These are phyloP conservation scores for Corvus hawaiiensis DNA, from an alignment of 2,113 vertebrate species.

Conservation along the genomic window DNA sequence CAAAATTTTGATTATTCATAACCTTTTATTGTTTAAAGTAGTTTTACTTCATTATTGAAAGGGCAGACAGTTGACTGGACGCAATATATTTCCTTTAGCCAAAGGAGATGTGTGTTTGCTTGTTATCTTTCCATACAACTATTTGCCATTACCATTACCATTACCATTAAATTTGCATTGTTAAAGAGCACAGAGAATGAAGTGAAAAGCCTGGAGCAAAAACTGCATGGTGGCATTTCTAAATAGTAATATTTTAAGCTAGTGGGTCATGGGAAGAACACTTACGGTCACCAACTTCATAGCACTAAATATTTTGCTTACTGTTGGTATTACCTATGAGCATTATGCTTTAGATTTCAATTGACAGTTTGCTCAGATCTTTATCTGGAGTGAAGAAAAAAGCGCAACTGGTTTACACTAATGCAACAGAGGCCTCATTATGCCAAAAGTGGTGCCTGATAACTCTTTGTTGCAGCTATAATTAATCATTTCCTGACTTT, in stretches of 20 bases:
- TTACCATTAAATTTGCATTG: background rate
- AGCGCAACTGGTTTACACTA: background rate
- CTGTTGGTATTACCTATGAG: background rate
- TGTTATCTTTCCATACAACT: background rate
- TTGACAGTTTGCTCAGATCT: background rate
- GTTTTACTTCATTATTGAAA: background rate
- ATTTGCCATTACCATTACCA: background rate
- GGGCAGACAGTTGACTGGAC: background rate
- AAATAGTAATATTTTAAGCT: background rate
- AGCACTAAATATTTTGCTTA: background rate
- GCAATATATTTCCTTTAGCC: background rate
- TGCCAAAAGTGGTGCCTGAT: background rate
- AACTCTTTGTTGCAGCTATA: background rate
- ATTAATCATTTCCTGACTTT: background rate
- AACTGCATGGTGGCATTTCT: background rate
- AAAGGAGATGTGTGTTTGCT: background rate
- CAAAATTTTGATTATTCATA: conserved; percentile 38
- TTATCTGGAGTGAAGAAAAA: background rate
- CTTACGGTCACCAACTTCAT: background rate
- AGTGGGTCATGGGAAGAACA: background rate
- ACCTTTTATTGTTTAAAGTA: background rate
- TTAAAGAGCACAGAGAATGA: background rate
- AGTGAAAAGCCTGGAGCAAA: background rate
- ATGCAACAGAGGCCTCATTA: background rate
- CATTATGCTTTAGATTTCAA: background rate